Percentiles rank a stretch among this genome's conserved stretches.
phyloP scores from a whole-genome alignment of 2,797 vertebrate genomes.

The Nannoperca australis region DNA sequence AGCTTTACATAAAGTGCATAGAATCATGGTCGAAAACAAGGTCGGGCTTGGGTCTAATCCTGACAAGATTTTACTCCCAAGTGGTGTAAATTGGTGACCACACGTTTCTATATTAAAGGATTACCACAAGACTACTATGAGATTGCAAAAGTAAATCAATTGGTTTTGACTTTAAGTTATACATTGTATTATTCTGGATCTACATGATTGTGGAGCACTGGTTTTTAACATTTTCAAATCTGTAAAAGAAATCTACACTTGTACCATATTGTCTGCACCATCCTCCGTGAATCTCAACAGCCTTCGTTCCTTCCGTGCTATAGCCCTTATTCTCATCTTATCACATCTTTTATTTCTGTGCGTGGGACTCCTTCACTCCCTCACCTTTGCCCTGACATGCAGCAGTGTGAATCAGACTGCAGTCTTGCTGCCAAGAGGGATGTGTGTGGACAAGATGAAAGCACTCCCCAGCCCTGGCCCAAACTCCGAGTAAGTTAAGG shows the following conservation, averaged over 20 bases:
- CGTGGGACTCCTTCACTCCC: constrained; percentile 34
- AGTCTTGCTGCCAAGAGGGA: constrained; percentile 60
- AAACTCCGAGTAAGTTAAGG: constrained; percentile 45
- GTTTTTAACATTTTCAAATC: background rate
- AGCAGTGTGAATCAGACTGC: constrained; percentile 66
- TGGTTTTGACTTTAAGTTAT: background rate
- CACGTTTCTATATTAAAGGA: background rate
- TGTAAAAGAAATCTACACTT: background rate
- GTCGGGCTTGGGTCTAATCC: background rate
- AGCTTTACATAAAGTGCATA: too few species aligned
- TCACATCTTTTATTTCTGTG: constrained; percentile 33
- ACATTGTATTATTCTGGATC: background rate
- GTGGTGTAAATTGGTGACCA: background rate
- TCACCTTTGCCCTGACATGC: constrained; percentile 68
- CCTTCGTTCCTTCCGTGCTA: background rate
- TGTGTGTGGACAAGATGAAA: constrained; percentile 69
- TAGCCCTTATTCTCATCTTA: constrained; percentile 1
- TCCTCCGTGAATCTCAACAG: constrained; percentile 6
- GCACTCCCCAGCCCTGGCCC: constrained; percentile 37
- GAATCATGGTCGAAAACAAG: too few species aligned
- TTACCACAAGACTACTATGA: background rate
- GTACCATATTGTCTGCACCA: background rate
- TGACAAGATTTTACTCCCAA: background rate
- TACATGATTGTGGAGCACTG: background rate
- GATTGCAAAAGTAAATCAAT: background rate